phyloP scores from a whole-genome alignment of 2,888 invertebrate species.

The Toxonevra muliebris region DNA sequence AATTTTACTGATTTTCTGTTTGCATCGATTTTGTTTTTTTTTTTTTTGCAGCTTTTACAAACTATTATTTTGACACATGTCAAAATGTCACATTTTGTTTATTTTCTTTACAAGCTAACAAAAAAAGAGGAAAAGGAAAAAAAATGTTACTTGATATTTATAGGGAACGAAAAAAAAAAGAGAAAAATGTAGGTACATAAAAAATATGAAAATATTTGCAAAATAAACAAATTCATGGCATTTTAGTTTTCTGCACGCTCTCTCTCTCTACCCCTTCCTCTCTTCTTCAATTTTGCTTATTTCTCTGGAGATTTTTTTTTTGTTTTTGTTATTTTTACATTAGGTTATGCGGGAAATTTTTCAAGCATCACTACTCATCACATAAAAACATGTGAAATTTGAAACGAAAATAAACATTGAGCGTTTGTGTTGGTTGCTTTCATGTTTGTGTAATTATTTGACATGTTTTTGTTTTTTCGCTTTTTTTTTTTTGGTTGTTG shows the following conservation, averaged over 20 bases:
- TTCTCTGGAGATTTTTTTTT: background rate
- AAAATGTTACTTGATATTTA: background rate
- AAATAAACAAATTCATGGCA: slow-evolving; percentile 23
- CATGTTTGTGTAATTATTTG: too few relatives aligned
- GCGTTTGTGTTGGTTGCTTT: too few relatives aligned
- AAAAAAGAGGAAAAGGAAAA: too few relatives aligned
- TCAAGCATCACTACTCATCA: background rate
- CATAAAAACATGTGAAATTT: background rate
- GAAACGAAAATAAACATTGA: too few relatives aligned
- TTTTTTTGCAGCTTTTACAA: background rate
- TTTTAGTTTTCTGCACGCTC: background rate
- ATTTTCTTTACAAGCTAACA: background rate
- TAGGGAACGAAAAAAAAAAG: background rate
- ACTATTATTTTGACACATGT: slow-evolving; percentile 21
- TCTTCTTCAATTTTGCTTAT: background rate
- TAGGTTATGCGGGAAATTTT: background rate
- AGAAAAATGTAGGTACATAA: background rate
- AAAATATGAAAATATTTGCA: slow-evolving; percentile 18
- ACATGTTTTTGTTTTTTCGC: too few relatives aligned
- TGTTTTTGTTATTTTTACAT: background rate
- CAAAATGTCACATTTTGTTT: slow-evolving; percentile 18
- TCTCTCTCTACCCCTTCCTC: background rate
- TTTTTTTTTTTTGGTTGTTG: too few relatives aligned
- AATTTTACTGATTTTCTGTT: too few relatives aligned
- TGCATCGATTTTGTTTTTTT: background rate